Percentiles rank a stretch among this genome's conserved stretches.
Conservation (phyloP, 2,797 vertebrate species). For the Pelodytes ibericus region DNA sequence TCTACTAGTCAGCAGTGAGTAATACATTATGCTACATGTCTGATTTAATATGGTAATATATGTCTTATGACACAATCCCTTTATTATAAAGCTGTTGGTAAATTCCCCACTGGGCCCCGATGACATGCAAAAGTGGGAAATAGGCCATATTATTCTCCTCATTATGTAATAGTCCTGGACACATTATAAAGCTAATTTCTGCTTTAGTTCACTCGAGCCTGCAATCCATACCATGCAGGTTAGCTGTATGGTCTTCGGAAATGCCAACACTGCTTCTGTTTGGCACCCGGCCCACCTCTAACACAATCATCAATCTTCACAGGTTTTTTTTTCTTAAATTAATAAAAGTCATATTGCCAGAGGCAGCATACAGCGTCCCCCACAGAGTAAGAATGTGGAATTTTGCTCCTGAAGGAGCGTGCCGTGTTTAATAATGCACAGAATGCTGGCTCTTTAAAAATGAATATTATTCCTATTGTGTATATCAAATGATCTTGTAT, state of each 20-base stretch:
- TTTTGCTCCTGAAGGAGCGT: not conserved
- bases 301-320: not conserved
- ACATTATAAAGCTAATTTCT: no score
- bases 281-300: not conserved
- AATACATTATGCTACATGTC: not conserved
- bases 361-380: not conserved
- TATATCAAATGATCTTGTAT: not conserved
- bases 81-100: no score
- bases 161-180: no score
- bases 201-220: no score
- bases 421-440: not conserved
- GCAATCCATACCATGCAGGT: not conserved
- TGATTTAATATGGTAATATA: constrained; percentile 2
- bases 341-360: not conserved
- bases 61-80: no score
- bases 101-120: no score
- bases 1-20: no score
- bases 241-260: not conserved
- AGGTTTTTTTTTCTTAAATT: not conserved
- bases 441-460: not conserved
- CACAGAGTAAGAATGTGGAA: not conserved
- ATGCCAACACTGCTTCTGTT: not conserved
- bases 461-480: not conserved
- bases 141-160: no score
- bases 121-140: no score